Evolutionary conservation across 2,113 vertebrate species (phyloP).

Genomic region (Sceloporus tristichus): DNA sequence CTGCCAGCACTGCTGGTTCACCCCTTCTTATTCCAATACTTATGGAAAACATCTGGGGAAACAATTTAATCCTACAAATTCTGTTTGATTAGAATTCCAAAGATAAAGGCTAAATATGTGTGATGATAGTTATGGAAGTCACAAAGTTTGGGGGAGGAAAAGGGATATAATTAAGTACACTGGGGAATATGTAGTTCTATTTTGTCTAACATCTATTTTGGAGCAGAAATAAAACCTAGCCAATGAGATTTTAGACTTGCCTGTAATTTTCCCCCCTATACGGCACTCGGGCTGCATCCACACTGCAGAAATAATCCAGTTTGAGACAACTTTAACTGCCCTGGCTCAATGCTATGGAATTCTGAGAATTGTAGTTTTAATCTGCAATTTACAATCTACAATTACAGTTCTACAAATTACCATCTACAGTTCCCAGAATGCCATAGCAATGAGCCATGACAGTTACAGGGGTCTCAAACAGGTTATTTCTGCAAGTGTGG

Average conservation of each 20-base stretch:
- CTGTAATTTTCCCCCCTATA: background rate
- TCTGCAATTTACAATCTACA: too few species aligned
- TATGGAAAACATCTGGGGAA: constrained; percentile 21
- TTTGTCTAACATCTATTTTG: background rate
- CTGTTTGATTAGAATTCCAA: constrained; percentile 8
- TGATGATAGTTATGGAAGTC: background rate
- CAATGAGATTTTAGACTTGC: background rate
- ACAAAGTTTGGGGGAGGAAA: background rate
- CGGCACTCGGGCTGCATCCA: too few species aligned
- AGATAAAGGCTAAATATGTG: background rate
- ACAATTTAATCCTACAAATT: constrained; percentile 14
- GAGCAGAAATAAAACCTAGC: background rate
- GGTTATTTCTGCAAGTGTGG: too few species aligned
- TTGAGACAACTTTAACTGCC: too few species aligned
- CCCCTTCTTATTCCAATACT: constrained; percentile 16
- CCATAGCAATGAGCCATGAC: too few species aligned
- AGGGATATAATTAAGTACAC: background rate
- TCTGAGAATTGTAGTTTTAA: too few species aligned
- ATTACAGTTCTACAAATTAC: too few species aligned
- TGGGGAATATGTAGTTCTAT: background rate
- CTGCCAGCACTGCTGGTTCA: background rate
- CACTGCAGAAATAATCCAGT: too few species aligned
- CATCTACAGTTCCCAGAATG: too few species aligned
- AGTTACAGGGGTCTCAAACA: too few species aligned
- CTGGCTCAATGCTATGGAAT: too few species aligned